Evolutionary conservation across 2,888 invertebrate genomes (phyloP).

Genomic region (Notocelia uddmanniana): DNA sequence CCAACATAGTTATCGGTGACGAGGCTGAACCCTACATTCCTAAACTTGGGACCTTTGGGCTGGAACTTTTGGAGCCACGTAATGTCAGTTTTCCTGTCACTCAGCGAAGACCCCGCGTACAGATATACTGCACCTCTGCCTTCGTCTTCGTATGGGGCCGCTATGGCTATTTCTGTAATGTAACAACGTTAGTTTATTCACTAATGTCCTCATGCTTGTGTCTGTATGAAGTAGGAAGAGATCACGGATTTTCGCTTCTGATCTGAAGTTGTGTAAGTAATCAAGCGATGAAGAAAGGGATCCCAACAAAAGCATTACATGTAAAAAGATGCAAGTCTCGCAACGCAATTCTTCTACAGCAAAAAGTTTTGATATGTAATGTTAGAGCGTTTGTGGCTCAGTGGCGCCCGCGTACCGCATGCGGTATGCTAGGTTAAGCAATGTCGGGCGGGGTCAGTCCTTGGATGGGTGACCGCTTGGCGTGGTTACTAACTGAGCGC

Average conservation of each 20-base stretch:
- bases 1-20: constrained; percentile 57
- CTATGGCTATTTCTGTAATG: constrained; percentile 67
- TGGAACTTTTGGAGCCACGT: constrained; percentile 56
- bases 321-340: no score
- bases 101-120: constrained; percentile 61
- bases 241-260: background rate
- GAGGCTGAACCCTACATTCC: constrained; percentile 63
- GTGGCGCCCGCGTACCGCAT: no score
- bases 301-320: no score
- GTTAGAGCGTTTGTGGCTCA: no score
- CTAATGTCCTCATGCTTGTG: background rate
- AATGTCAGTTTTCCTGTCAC: constrained; percentile 28
- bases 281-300: no score
- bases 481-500: no score
- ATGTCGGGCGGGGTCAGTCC: no score
- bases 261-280: no score
- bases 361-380: no score
- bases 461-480: no score
- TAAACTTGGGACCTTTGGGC: constrained; percentile 37
- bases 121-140: constrained; percentile 68
- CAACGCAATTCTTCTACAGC: no score
- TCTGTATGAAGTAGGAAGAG: background rate
- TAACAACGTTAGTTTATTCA: background rate
- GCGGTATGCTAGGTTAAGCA: no score
- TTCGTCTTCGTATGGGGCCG: constrained; percentile 66